Evolutionary conservation across 1,140 invertebrate species (phyloP).

Genomic region (Drepana arcuata): DNA sequence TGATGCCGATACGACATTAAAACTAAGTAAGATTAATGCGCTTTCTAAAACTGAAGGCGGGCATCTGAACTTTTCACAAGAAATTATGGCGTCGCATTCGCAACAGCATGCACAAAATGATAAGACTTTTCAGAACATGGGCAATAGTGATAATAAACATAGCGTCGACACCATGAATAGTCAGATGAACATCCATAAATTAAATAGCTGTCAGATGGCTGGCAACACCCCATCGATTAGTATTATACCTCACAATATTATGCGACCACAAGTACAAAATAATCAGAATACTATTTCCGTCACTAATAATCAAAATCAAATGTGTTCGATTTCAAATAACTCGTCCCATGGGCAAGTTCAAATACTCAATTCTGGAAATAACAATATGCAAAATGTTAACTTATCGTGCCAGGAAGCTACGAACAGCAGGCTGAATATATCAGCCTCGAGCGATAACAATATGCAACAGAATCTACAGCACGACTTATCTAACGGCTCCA

Average conservation of each 20-base stretch:
- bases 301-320: constrained; percentile 52
- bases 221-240: constrained; percentile 53
- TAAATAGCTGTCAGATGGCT: constrained; percentile 58
- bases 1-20: constrained; percentile 58
- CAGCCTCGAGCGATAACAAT: constrained; percentile 30
- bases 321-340: constrained; percentile 44
- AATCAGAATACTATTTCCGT: constrained; percentile 52
- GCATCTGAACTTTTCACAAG: constrained; percentile 60
- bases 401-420: constrained; percentile 52
- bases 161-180: constrained; percentile 35
- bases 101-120: constrained; percentile 57
- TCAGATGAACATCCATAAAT: constrained; percentile 57
- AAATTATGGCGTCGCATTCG: constrained; percentile 64
- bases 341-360: constrained; percentile 48
- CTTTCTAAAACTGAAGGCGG: constrained; percentile 60
- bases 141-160: constrained; percentile 45
- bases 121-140: constrained; percentile 60
- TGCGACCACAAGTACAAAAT: constrained; percentile 44
- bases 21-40: constrained; percentile 62
- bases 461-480: constrained; percentile 43
- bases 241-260: constrained; percentile 57
- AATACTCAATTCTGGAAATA: constrained; percentile 49
- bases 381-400: constrained; percentile 51
- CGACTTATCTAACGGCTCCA: constrained; percentile 31
- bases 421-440: constrained; percentile 46